Evolutionary conservation across 1,140 invertebrate species (phyloP), one percentile per base, ranked within the genome.

Genomic region (Carcinoscorpius rotundicauda): DNA sequence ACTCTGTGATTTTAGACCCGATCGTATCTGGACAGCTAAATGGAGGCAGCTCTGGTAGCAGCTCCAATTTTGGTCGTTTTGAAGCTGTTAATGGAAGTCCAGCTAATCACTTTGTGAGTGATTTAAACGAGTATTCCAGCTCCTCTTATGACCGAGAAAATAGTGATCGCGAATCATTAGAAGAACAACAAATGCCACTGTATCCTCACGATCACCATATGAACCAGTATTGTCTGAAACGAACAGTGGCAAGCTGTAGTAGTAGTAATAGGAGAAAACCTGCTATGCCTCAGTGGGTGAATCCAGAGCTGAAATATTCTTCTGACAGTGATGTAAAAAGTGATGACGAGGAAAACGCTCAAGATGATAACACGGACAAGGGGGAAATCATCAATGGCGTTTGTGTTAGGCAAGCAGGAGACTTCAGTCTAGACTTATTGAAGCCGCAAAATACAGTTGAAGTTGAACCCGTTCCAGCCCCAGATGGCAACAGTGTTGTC

Each of bases 251-350:
- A 29, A 29, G 29, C 29, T 29, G 29, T 29, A 29, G 64, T 6
- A 68, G 67, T 52, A 80, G 75, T 71, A 79, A 78, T 59, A 77
- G 93, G 64, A 81, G 94, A 65, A 98, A 97, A 79, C 90, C 93
- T 1, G 91, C 91, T 0, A 91, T 93, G 52, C 95, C 95, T 0
- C 93, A 97, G 78, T 97, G 94, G 91, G 92, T 97, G 0, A 95
- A 95, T 76, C 93, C 91, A 3, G 91, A 93, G 62, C 89, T 89
- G 84, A 87, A 92, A 75, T 85, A 90, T 68, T 73, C 72, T 49
- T 67, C 69, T 57, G 75, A 75, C 5, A 71, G 63, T 52, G 68
- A 71, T 8, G 72, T 69, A 58, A 65, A 70, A n/a, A 51, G 53
- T 52, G 64, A 64, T 50, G 66, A 70, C 8, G 60, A 60, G 4